Conservation (phyloP, 2,113 vertebrate genomes). For the Plecotus auritus region DNA sequence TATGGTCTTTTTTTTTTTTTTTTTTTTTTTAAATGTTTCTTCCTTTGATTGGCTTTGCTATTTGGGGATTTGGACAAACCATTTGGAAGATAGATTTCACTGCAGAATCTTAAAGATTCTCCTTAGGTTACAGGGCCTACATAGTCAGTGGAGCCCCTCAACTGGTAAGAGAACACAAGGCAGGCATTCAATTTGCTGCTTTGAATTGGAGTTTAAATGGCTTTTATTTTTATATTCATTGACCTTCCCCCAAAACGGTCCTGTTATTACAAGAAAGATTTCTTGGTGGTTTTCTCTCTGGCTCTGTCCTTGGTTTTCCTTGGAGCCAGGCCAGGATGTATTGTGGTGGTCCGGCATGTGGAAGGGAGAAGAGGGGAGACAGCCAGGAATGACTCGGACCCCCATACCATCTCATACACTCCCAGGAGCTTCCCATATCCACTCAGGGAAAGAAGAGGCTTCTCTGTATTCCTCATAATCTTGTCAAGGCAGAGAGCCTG, state of each 20-base stretch:
- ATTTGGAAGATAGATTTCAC: background rate
- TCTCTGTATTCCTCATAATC: background rate
- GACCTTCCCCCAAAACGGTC: background rate
- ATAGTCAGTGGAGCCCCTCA: background rate
- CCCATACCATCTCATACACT: background rate
- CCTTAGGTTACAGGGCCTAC: background rate
- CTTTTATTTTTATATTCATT: slow-evolving; percentile 54
- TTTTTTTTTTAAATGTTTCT: too few species aligned
- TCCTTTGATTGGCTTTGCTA: slow-evolving; percentile 42
- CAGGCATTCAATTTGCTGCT: background rate
- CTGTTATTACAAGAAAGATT: background rate
- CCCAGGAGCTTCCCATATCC: background rate
- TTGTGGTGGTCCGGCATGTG: background rate
- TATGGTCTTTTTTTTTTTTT: slow-evolving; percentile 33
- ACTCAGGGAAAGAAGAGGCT: background rate
- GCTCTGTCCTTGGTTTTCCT: background rate
- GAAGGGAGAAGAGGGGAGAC: background rate
- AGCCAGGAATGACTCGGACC: background rate
- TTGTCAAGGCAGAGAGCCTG: background rate
- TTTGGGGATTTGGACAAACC: background rate
- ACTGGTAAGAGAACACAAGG: slow-evolving; percentile 1
- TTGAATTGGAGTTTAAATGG: slow-evolving; percentile 44
- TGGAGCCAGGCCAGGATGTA: slow-evolving; percentile 1
- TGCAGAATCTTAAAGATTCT: background rate
- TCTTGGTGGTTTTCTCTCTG: slow-evolving; percentile 23